Base-by-base conservation (phyloP, 92 coral and sea anemone species). In the Diadumene lineata region DNA sequence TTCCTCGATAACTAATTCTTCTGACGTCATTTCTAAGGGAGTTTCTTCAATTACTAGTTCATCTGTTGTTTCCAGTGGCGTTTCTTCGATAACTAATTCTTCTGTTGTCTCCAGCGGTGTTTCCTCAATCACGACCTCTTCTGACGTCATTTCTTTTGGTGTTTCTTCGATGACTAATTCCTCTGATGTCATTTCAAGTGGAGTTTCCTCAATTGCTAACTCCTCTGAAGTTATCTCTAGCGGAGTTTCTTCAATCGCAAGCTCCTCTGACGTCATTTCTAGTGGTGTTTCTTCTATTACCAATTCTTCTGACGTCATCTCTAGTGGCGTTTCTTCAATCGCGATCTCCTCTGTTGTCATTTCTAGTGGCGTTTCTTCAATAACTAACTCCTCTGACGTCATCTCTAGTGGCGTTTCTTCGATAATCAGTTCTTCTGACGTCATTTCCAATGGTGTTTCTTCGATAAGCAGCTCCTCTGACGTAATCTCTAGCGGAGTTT, bases 141-240 rank as follows among this genome's bases (percentile, higher is more conserved):
- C 64, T 32, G 68, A 62, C 19, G 64, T 58, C 64, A 58, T 58
- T 26, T 58, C 64, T 58, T 22, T 7, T 1, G 64, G 64, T 9
- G 64, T 58, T 22, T 58, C 64, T 58, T 58, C 64, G 23, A 58
- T 26, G 17, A 26, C 64, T 3, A 58, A 10, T 22, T 58, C 51
- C 7, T 38, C 48, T 31, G 70, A 38, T 7, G 51, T 65, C 48
- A 32, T 38, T 38, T 65, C 70, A 30, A 38, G n/a, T 3, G 51
- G 48, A 10, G 70, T 29, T 30, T 65, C 48, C 32, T 65, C 70
- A 22, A 58, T 58, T 2, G 18, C 48, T 4, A 44, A 1, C 27
- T 66, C 71, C 21, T 33, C 71, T 44, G 71, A 66, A 24, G 50
- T 66, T 27, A 66, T 27, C 30, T 56, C 77, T 72, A 33, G 31